A percentile compares a stretch with the other conserved stretches of the same genome.
These are phyloP conservation scores for Drosophila borealis DNA, from an alignment of 2,888 invertebrate species.

Conservation along the genomic window DNA sequence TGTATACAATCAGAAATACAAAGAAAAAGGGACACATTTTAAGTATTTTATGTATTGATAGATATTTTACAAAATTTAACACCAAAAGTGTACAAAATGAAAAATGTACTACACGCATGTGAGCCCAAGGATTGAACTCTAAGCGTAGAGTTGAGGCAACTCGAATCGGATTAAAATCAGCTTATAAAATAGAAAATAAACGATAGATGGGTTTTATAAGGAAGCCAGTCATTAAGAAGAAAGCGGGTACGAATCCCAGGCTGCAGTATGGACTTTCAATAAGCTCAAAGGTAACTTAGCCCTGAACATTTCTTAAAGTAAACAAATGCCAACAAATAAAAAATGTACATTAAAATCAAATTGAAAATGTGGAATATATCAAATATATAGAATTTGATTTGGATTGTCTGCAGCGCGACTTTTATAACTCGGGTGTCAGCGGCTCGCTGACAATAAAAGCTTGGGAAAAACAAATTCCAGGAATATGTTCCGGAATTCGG, in stretches of 20 bases:
- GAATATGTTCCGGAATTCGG: conserved; percentile 83
- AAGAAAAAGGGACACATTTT: conserved; percentile 61
- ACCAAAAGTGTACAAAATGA: conserved; percentile 1
- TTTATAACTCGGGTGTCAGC: conserved; percentile 34
- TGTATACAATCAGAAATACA: conserved; percentile 63
- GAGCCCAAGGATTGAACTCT: neutral
- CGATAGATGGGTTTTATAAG: too few species aligned
- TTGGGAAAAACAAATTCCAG: conserved; percentile 83
- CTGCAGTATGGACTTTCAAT: too few species aligned
- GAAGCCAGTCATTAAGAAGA: too few species aligned
- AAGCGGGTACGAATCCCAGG: too few species aligned
- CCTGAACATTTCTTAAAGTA: neutral
- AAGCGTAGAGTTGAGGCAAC: too few species aligned
- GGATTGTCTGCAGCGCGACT: conserved; percentile 1
- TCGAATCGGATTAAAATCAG: too few species aligned
- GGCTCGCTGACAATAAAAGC: conserved; percentile 57
- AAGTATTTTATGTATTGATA: conserved; percentile 5
- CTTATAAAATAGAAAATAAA: too few species aligned
- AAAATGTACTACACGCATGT: neutral
- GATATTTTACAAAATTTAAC: conserved; percentile 9
- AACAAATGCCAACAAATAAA: too few species aligned
- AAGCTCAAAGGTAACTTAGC: too few species aligned
- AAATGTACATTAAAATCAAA: neutral
- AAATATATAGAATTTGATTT: conserved; percentile 8
- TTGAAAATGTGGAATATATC: neutral